A percentile compares a stretch with the other conserved stretches of the same genome.
Evolutionary conservation across 2,113 vertebrate species (phyloP).

Genomic region (Ranitomeya imitator): DNA sequence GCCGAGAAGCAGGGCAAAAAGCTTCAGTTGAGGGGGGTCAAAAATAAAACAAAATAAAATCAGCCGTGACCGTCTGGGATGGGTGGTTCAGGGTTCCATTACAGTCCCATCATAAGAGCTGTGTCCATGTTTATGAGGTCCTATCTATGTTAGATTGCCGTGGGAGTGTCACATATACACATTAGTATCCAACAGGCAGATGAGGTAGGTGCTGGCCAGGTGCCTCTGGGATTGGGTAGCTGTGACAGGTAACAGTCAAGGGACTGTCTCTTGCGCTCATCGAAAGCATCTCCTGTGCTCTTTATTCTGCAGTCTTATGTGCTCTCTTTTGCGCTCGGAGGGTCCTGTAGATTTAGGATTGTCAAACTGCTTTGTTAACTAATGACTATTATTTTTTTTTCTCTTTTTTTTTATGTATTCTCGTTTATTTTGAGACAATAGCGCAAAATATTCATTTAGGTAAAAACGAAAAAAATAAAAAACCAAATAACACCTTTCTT

Average conservation of each 20-base stretch:
- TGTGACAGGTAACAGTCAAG: conserved; percentile 56
- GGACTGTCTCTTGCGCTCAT: conserved; percentile 56
- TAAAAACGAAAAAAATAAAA: conserved; percentile 17
- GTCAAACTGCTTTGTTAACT: conserved; percentile 58
- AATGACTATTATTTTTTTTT: conserved; percentile 44
- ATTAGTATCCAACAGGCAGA: conserved; percentile 57
- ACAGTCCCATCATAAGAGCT: conserved; percentile 33
- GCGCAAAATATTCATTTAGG: conserved; percentile 28
- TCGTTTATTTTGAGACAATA: conserved; percentile 43
- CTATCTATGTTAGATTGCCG: conserved; percentile 50
- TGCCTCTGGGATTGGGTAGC: conserved; percentile 57
- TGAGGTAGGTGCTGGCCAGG: conserved; percentile 59
- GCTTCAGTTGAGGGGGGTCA: conserved; percentile 35
- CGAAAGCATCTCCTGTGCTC: conserved; percentile 57
- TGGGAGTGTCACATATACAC: conserved; percentile 59
- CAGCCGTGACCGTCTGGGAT: not conserved
- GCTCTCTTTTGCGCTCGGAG: conserved; percentile 54
- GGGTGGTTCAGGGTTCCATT: conserved; percentile 34
- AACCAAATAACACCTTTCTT: conserved; percentile 18
- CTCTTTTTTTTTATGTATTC: conserved; percentile 25
- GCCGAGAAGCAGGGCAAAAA: conserved; percentile 38
- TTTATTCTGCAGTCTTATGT: conserved; percentile 55
- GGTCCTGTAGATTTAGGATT: conserved; percentile 60
- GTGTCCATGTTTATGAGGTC: conserved; percentile 53
- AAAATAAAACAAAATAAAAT: not conserved